Conservation (phyloP, 30 jellyfish, hydroid and myxozoan genomes). For the Nemopilema nomurai region DNA sequence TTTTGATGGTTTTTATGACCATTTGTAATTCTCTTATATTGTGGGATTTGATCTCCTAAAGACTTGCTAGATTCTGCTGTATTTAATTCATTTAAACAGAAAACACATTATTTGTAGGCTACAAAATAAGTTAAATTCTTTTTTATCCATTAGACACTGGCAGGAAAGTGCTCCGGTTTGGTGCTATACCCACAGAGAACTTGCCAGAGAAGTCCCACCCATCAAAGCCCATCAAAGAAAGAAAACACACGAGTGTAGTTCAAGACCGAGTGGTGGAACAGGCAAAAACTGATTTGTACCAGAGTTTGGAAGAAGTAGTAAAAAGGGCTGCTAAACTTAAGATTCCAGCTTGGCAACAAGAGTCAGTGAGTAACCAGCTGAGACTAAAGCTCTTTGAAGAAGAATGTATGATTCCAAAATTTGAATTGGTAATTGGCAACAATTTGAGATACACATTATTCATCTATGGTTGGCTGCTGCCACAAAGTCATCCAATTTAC, state of each 20-base stretch:
- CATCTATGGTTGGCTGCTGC: conserved; percentile 24
- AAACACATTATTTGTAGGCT: not conserved
- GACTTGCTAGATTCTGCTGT: not conserved
- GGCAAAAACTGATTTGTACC: conserved; percentile 34
- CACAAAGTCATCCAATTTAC: conserved; percentile 7
- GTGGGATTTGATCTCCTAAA: not conserved
- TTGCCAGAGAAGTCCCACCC: conserved; percentile 50
- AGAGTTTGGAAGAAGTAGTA: conserved; percentile 17
- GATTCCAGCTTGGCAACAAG: conserved; percentile 34
- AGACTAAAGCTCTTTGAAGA: not conserved
- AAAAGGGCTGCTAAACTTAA: conserved; percentile 17
- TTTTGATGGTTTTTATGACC: not conserved
- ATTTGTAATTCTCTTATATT: not conserved
- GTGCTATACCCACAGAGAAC: conserved; percentile 21
- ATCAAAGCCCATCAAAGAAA: conserved; percentile 4
- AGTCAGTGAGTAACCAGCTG: conserved; percentile 1
- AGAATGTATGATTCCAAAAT: conserved; percentile 15
- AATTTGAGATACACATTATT: conserved; percentile 13
- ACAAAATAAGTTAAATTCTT: not conserved
- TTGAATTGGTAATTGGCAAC: conserved; percentile 13
- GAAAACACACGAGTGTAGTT: not conserved
- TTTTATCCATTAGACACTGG: not conserved
- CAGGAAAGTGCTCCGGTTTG: conserved; percentile 2
- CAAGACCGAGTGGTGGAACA: conserved; percentile 20
- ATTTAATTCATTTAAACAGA: not conserved